Evolutionary conservation across 2,888 invertebrate species (phyloP), one percentile per base, ranked within the genome.

Genomic region (Chalcis sispes): DNA sequence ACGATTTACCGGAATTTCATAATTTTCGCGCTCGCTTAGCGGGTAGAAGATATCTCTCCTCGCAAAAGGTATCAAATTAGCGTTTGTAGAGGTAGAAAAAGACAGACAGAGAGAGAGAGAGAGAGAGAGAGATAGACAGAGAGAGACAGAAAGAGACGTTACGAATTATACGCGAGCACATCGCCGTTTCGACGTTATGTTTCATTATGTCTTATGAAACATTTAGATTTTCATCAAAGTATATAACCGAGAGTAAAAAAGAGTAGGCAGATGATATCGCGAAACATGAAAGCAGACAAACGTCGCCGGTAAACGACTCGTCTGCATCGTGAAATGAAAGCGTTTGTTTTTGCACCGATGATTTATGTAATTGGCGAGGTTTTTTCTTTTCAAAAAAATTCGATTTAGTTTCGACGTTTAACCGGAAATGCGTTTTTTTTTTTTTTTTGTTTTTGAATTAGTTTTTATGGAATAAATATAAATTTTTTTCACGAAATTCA

Each of bases 1-100:
- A 27, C 56, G 58, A n/a, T 58, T 70, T 67, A 27, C 56, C 13
- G 56, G 29, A 27, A 40, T 67, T 56, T 67, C 67, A 20, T 65
- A 65, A 65, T 20, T 15, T 2, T 3, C 18, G n/a, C n/a, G n/a
- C n/a, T n/a, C n/a, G n/a, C n/a, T n/a, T n/a, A n/a, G n/a, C n/a
- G n/a, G n/a, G n/a, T n/a, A n/a, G n/a, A n/a, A n/a, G n/a, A n/a
- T n/a, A n/a, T n/a, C 10, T 4, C 42, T 4, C 42, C 15, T 13
- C 15, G 42, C 42, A 42, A 42, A 42, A 42, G 13, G 42, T 15
- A 13, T 42, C 15, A 13, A 42, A 42, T 42, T 42, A 42, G 42
- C 42, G 42, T 13, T 13, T 42, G 42, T 8, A 8, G 42, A 13
- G 32, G 8, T 3, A 32, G 32, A 32, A 8, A 8, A 2, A 27